phyloP scores from a whole-genome alignment of 2,113 vertebrate genomes.

The Chamaetylas fuelleborni region DNA sequence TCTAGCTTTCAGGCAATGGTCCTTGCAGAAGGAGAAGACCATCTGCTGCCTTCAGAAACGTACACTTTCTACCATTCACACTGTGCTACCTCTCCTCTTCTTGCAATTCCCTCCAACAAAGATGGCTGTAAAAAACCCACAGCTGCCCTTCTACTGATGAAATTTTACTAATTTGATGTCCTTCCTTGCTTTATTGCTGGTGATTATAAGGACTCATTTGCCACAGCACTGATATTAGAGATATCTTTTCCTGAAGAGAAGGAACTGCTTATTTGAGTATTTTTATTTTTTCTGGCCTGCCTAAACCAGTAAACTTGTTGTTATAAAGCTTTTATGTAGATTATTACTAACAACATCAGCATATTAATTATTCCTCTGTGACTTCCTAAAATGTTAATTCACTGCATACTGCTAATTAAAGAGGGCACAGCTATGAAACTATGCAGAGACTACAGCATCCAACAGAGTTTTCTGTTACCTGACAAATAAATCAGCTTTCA shows the following conservation, averaged over 20 bases:
- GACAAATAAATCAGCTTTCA: not conserved
- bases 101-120: not conserved
- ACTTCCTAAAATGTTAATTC: constrained; percentile 10
- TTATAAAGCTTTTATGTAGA: not conserved
- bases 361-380: constrained; percentile 34
- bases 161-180: not conserved
- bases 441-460: not conserved
- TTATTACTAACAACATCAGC: constrained; percentile 35
- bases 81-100: not conserved
- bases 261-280: not conserved
- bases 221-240: not conserved
- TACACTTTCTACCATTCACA: not conserved
- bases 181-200: not conserved
- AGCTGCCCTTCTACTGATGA: not conserved
- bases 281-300: not conserved
- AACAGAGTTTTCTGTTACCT: not conserved
- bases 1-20: not conserved
- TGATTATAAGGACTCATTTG: not conserved
- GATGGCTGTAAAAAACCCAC: not conserved
- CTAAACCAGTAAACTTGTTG: not conserved
- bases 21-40: not conserved
- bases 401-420: not conserved
- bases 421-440: not conserved
- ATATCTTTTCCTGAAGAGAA: not conserved
- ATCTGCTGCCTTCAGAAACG: not conserved